Conservation (phyloP, 2,888 invertebrate genomes). For the Busseola fusca region DNA sequence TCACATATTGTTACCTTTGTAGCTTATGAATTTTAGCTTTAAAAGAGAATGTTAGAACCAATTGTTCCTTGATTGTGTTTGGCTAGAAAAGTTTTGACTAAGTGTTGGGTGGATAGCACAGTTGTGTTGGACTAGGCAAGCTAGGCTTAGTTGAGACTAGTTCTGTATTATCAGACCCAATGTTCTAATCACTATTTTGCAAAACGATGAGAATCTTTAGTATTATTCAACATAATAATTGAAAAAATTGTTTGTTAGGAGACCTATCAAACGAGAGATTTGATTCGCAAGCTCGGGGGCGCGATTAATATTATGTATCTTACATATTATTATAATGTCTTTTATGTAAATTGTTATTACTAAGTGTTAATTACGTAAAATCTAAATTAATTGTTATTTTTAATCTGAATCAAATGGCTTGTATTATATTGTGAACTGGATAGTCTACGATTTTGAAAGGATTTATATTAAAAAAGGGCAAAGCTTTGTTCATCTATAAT, state of each 20-base stretch:
- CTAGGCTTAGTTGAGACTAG: conserved; percentile 14
- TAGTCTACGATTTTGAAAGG: conserved; percentile 25
- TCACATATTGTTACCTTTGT: conserved; percentile 51
- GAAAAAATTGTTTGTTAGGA: conserved; percentile 34
- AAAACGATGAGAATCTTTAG: conserved; percentile 36
- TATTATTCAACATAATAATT: conserved; percentile 44
- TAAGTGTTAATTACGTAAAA: conserved; percentile 37
- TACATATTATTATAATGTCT: conserved; percentile 29
- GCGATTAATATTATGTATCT: conserved; percentile 22
- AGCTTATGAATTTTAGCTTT: conserved; percentile 56
- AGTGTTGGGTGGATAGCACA: conserved; percentile 7
- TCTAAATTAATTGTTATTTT: conserved; percentile 41
- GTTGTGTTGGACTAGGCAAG: background rate
- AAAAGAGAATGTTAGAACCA: conserved; percentile 36
- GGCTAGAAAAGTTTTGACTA: conserved; percentile 17
- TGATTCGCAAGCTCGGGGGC: conserved; percentile 16
- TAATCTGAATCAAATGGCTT: conserved; percentile 31
- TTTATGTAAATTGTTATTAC: conserved; percentile 48
- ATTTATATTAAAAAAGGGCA: conserved; percentile 48
- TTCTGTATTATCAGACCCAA: conserved; percentile 6
- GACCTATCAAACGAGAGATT: conserved; percentile 28
- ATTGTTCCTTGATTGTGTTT: conserved; percentile 41
- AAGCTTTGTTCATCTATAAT: conserved; percentile 34
- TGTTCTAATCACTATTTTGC: conserved; percentile 6
- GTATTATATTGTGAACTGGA: conserved; percentile 50